phyloP scores from a whole-genome alignment of 2,888 invertebrate genomes.

The Sminthurides aquaticus region DNA sequence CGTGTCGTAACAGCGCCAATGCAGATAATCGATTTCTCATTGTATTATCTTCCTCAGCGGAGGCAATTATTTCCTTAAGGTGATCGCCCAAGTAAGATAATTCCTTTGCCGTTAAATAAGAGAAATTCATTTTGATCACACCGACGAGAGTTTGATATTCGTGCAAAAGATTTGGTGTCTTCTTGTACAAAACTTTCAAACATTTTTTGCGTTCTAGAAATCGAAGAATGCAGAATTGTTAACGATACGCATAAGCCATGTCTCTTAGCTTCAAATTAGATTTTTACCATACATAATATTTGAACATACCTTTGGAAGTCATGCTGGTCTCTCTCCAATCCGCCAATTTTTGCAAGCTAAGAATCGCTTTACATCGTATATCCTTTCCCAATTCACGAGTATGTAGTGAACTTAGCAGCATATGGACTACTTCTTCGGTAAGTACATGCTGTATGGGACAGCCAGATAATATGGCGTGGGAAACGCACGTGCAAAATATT shows the following conservation, averaged over 20 bases:
- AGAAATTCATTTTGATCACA: constrained; percentile 8
- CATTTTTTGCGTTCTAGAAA: constrained; percentile 17
- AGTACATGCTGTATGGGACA: constrained; percentile 12
- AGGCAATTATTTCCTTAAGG: background rate
- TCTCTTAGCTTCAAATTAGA: background rate
- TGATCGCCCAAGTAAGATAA: background rate
- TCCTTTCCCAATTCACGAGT: constrained; percentile 17
- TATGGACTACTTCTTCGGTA: constrained; percentile 11
- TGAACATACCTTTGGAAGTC: constrained; percentile 7
- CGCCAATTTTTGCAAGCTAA: constrained; percentile 10
- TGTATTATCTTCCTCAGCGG: background rate
- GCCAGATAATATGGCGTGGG: constrained; percentile 19
- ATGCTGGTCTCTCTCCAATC: constrained; percentile 16
- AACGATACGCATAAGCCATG: too few species aligned
- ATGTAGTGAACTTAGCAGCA: constrained; percentile 10
- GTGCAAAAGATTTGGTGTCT: constrained; percentile 18
- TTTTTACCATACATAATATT: background rate
- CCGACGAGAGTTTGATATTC: constrained; percentile 17
- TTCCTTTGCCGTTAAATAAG: constrained; percentile 16
- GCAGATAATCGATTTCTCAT: constrained; percentile 13
- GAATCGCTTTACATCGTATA: background rate
- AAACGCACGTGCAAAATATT: constrained; percentile 25
- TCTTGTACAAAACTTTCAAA: constrained; percentile 18
- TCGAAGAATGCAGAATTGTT: background rate
- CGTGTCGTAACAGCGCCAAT: constrained; percentile 10